Percentiles rank a stretch among this genome's conserved stretches.
These are phyloP conservation scores for Theocolax elegans DNA, from an alignment of 1,140 invertebrate species.

Conservation along the genomic window DNA sequence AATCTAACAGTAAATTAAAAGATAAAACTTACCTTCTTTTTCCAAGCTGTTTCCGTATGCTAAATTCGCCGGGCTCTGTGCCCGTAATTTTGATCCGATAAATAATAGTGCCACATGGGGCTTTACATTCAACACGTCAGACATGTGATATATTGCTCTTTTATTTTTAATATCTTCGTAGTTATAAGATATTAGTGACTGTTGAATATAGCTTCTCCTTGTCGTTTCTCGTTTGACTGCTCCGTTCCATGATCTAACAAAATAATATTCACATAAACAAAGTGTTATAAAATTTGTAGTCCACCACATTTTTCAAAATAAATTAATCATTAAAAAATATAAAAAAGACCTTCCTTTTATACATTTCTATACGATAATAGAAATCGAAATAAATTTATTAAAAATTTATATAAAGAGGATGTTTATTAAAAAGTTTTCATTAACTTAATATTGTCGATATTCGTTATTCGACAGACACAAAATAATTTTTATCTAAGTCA, in stretches of 20 bases:
- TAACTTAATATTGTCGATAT: background rate
- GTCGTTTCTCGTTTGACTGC: background rate
- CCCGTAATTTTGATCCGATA: too few species aligned
- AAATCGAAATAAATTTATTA: too few species aligned
- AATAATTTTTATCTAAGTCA: background rate
- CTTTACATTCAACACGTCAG: background rate
- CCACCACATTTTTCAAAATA: background rate
- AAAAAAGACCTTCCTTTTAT: background rate
- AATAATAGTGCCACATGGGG: background rate
- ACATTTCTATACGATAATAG: too few species aligned
- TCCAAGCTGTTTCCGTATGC: too few species aligned
- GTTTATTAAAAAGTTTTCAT: too few species aligned
- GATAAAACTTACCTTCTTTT: too few species aligned
- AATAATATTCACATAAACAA: background rate
- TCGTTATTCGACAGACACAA: background rate
- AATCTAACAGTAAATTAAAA: too few species aligned
- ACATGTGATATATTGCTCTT: background rate
- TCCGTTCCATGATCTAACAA: background rate
- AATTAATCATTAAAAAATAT: background rate
- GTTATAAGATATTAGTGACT: background rate
- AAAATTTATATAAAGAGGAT: too few species aligned
- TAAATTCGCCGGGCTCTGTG: too few species aligned
- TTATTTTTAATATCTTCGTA: background rate
- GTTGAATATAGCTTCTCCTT: slow-evolving; percentile 16
- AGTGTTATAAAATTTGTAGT: too few species aligned